These are phyloP conservation scores for Parascotia fuliginaria DNA, from an alignment of 2,888 invertebrate species.

Conservation along the genomic window DNA sequence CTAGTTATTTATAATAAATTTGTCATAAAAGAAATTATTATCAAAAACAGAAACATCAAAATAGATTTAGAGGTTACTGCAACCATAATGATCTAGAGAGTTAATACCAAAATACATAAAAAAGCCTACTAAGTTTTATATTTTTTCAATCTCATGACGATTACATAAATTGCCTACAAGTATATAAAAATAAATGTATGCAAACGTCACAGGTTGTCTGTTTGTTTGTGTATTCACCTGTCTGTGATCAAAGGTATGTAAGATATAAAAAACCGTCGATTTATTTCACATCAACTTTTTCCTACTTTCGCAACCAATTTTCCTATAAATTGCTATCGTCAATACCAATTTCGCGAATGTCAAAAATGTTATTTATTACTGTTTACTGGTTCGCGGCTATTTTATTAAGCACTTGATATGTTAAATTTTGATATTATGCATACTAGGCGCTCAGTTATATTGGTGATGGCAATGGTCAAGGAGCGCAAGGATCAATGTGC, in stretches of 20 bases:
- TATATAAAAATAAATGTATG: slow-evolving; percentile 1
- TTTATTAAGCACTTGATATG: slow-evolving; percentile 26
- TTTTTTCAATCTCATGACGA: not conserved
- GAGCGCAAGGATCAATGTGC: too few species aligned
- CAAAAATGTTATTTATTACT: slow-evolving; percentile 66
- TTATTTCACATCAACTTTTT: slow-evolving; percentile 55
- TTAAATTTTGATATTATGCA: slow-evolving; percentile 17
- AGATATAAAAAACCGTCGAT: slow-evolving; percentile 51
- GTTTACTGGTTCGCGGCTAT: slow-evolving; percentile 48
- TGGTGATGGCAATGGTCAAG: too few species aligned
- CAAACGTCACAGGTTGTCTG: slow-evolving; percentile 18
- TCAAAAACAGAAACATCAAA: not conserved
- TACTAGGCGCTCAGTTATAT: too few species aligned
- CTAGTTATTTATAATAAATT: too few species aligned
- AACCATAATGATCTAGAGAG: too few species aligned
- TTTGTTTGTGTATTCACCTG: slow-evolving; percentile 37
- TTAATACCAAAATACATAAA: too few species aligned
- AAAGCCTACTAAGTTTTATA: too few species aligned
- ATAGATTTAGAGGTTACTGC: too few species aligned
- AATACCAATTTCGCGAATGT: slow-evolving; percentile 66
- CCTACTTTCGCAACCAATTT: slow-evolving; percentile 60
- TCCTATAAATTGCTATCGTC: slow-evolving; percentile 67
- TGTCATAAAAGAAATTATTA: too few species aligned
- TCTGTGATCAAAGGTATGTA: slow-evolving; percentile 10
- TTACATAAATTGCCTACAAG: not conserved